Percentiles rank a stretch among this genome's conserved stretches.
phyloP scores from a whole-genome alignment of 2,797 vertebrate genomes.

The Gymnothorax reevesii region DNA sequence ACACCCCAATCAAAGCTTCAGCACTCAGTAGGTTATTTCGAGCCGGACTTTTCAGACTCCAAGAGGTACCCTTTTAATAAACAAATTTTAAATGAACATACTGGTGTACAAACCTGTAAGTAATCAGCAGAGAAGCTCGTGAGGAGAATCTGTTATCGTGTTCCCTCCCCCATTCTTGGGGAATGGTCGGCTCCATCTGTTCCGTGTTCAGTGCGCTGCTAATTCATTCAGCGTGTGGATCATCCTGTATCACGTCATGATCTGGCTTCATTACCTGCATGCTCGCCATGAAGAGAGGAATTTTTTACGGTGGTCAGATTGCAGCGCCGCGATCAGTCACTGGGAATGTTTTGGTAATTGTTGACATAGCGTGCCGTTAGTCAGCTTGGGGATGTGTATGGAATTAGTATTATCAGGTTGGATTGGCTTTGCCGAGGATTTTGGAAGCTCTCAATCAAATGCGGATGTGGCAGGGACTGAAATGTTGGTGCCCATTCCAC shows the following conservation, averaged over 20 bases:
- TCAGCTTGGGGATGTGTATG: conserved; percentile 52
- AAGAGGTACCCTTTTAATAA: no score
- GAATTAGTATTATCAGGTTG: conserved; percentile 58
- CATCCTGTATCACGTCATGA: conserved; percentile 25
- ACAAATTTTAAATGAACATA: no score
- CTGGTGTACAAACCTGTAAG: neutral
- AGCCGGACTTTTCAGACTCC: no score
- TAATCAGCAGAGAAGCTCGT: conserved; percentile 38
- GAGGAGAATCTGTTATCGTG: conserved; percentile 18
- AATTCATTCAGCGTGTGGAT: conserved; percentile 22
- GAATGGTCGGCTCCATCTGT: conserved; percentile 26
- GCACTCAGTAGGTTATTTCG: no score
- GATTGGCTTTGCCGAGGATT: conserved; percentile 42
- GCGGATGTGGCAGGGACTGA: neutral
- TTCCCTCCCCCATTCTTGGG: conserved; percentile 9
- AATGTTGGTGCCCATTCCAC: neutral
- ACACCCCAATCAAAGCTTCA: no score
- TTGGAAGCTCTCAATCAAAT: conserved; percentile 17
- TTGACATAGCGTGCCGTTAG: conserved; percentile 57
- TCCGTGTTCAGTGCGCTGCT: neutral
- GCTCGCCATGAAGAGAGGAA: conserved; percentile 43
- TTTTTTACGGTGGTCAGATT: conserved; percentile 48
- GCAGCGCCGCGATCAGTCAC: conserved; percentile 47
- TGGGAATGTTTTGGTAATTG: conserved; percentile 50
- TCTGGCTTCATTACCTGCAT: conserved; percentile 31